Evolutionary conservation across 1,140 invertebrate genomes (phyloP).

Genomic region (Archivesica marissinica): DNA sequence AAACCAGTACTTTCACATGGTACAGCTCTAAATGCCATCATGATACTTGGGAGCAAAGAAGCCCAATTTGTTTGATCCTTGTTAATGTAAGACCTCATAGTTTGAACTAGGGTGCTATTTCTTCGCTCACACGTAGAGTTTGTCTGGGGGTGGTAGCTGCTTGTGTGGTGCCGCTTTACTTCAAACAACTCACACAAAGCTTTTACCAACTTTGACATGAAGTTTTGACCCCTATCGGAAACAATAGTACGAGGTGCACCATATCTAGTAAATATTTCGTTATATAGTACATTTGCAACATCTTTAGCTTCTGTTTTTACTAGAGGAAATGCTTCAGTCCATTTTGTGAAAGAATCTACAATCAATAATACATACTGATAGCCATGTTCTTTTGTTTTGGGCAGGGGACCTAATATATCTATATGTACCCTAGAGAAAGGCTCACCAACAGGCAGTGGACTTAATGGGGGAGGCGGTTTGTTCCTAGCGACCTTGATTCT

Average conservation of each 20-base stretch:
- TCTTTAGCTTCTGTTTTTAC: slow-evolving; percentile 36
- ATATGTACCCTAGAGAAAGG: slow-evolving; percentile 64
- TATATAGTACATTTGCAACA: slow-evolving; percentile 51
- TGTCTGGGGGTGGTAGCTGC: slow-evolving; percentile 69
- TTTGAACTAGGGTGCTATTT: slow-evolving; percentile 51
- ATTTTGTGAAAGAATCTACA: slow-evolving; percentile 65
- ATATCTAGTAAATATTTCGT: slow-evolving; percentile 63
- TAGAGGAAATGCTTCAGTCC: slow-evolving; percentile 61
- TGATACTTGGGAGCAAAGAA: slow-evolving; percentile 26
- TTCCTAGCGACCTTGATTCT: slow-evolving; percentile 52
- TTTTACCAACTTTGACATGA: slow-evolving; percentile 28
- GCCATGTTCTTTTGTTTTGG: slow-evolving; percentile 52
- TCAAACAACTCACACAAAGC: slow-evolving; percentile 67
- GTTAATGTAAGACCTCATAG: slow-evolving; percentile 46
- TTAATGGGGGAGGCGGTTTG: slow-evolving; percentile 47
- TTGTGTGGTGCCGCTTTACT: slow-evolving; percentile 64
- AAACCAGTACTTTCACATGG: slow-evolving; percentile 30
- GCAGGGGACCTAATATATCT: slow-evolving; percentile 67
- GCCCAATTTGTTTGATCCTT: slow-evolving; percentile 58
- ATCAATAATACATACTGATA: slow-evolving; percentile 64
- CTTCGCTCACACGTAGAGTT: slow-evolving; percentile 66
- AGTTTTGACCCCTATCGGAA: slow-evolving; percentile 24
- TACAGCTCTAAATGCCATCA: slow-evolving; percentile 61
- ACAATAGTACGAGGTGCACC: slow-evolving; percentile 54
- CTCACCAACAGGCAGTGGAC: slow-evolving; percentile 60